Evolutionary conservation across 2,797 vertebrate species (phyloP), one percentile per base, ranked within the genome.

Genomic region (Cheirogaleus major): DNA sequence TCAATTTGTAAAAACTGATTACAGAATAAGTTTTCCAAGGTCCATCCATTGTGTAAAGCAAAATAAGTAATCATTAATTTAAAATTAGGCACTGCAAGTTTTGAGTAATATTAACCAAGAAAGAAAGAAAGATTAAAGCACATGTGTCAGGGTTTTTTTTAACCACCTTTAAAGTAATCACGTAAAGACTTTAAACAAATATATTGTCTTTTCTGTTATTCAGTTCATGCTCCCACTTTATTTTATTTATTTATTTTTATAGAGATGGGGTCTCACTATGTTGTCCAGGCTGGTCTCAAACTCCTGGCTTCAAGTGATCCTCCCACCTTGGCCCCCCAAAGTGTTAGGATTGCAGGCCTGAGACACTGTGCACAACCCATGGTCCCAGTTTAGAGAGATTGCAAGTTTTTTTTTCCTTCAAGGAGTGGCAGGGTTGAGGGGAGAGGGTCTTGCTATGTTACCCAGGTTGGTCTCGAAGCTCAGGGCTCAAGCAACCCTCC

Each of bases 1-100:
- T 87, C 32, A 41, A 43, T 93, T 86, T 89, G 38, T 61, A 80
- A 92, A 95, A 89, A 79, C 50, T 76, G 55, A 75, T 81, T 78
- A 83, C 30, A 76, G 89, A 96, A 76, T 86, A 76, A 92, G 57
- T 59, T 72, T 93, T 92, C 76, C 45, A 75, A 67, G n/a, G 12
- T 65, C 69, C 38, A 85, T 76, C 38, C 83, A 65, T 63, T 57
- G 10, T 43, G 5, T 32, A 73, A 94, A 97, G 45, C 59, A 94
- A 95, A 89, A 91, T 93, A 45, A 85, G 35, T 80, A 70, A 59
- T 82, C 22, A 41, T 79, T 80, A 81, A 87, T 88, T 89, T 94
- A 91, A 95, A 94, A 93, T 41, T 91, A 85, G 38, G 7, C 50
- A 91, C 15, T 57, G 35, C 5, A 75, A 75, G 27, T 76, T 79